Conservation (phyloP, 2,888 invertebrate species). For the Zygaena filipendulae region DNA sequence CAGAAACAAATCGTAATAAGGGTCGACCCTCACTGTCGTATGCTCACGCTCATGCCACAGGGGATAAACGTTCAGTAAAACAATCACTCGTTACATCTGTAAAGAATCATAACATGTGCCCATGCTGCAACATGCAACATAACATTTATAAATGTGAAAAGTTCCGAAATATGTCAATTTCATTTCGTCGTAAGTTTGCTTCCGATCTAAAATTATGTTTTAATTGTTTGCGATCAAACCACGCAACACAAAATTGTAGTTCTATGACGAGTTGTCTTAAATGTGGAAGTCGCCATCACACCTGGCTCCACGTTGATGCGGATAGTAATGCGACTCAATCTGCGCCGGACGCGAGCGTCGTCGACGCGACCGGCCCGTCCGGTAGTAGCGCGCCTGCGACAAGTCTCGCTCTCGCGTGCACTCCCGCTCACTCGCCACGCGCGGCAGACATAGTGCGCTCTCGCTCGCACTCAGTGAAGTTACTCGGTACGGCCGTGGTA, state of each 20-base stretch:
- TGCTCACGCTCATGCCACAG: no score
- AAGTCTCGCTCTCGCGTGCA: no score
- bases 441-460: not conserved
- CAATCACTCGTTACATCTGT: not conserved
- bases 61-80: no score
- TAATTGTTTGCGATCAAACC: slow-evolving; percentile 4
- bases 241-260: slow-evolving; percentile 1
- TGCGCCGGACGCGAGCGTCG: not conserved
- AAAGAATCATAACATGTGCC: slow-evolving; percentile 1
- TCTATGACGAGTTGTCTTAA: slow-evolving; percentile 1
- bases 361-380: not conserved
- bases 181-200: not conserved
- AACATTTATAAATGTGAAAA: slow-evolving; percentile 2
- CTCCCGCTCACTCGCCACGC: no score
- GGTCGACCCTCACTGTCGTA: no score
- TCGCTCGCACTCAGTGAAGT: not conserved
- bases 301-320: slow-evolving; percentile 1
- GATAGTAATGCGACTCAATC: not conserved
- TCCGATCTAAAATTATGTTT: slow-evolving; percentile 1
- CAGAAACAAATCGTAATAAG: no score
- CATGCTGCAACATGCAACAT: slow-evolving; percentile 2
- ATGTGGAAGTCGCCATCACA: slow-evolving; percentile 6
- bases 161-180: not conserved
- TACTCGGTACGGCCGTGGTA: not conserved
- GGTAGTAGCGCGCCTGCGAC: no score